Conservation (phyloP, 2,113 vertebrate species). For the Ctenodactylus gundi region DNA sequence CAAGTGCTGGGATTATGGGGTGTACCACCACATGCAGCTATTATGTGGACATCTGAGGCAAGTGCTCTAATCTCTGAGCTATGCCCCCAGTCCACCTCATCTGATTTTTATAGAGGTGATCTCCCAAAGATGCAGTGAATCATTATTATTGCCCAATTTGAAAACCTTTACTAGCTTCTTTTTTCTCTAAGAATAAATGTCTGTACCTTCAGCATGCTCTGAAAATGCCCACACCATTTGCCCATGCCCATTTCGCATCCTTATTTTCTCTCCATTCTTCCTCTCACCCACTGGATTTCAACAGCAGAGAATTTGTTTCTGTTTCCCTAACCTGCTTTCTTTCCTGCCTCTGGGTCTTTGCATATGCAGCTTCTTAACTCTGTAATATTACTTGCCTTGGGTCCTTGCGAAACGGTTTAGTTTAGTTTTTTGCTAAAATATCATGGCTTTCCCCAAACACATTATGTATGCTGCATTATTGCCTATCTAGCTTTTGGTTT, state of each 20-base stretch:
- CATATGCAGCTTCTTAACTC: background rate
- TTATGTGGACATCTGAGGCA: no score
- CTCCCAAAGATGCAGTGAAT: background rate
- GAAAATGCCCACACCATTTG: background rate
- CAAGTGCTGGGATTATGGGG: no score
- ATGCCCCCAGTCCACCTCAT: no score
- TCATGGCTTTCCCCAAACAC: background rate
- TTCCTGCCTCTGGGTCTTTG: background rate
- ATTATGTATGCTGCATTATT: background rate
- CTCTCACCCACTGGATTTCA: background rate
- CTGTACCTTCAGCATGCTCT: rapidly evolving
- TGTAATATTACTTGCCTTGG: background rate
- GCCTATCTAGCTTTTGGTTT: background rate
- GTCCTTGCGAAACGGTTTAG: background rate
- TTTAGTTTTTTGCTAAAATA: background rate
- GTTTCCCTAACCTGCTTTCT: background rate
- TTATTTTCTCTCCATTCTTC: background rate
- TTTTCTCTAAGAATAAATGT: background rate
- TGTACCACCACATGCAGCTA: no score
- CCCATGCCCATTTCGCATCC: background rate
- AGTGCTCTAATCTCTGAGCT: no score
- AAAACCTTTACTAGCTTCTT: background rate
- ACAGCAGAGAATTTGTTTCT: background rate
- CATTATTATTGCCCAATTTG: background rate
- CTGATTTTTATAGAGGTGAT: background rate